These are phyloP conservation scores for Blomia tropicalis DNA, from an alignment of 2,888 invertebrate genomes.

Conservation along the genomic window DNA sequence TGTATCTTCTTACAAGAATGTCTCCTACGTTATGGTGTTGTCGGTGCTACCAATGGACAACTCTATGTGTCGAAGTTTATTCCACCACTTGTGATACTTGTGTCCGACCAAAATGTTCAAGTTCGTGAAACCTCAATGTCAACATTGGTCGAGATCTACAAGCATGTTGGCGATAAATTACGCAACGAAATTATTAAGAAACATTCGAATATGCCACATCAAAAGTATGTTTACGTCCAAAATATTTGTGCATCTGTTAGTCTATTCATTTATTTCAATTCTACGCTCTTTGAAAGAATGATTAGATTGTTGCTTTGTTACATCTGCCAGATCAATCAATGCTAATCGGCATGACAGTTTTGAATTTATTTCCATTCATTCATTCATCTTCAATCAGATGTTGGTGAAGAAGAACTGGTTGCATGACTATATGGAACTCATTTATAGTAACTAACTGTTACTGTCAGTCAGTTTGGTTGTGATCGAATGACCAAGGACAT, in stretches of 20 bases:
- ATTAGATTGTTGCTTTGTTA: too few relatives aligned
- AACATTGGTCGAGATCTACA: conserved; percentile 72
- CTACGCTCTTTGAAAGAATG: too few relatives aligned
- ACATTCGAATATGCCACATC: conserved; percentile 39
- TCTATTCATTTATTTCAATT: background rate
- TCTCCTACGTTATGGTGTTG: conserved; percentile 54
- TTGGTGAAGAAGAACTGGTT: too few relatives aligned
- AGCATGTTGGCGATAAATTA: conserved; percentile 77
- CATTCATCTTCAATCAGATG: too few relatives aligned
- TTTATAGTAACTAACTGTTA: too few relatives aligned
- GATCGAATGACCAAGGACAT: too few relatives aligned
- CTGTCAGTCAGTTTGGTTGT: too few relatives aligned
- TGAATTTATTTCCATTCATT: too few relatives aligned
- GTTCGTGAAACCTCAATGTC: conserved; percentile 69
- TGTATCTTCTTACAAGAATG: conserved; percentile 57
- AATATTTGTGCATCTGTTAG: background rate
- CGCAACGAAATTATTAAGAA: conserved; percentile 64
- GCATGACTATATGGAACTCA: too few relatives aligned
- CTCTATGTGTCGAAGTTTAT: conserved; percentile 64
- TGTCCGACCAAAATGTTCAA: conserved; percentile 59
- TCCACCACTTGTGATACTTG: conserved; percentile 59
- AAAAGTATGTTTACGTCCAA: conserved; percentile 35
- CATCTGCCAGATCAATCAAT: too few relatives aligned
- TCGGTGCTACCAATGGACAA: conserved; percentile 44
- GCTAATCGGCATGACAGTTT: too few relatives aligned